Evolutionary conservation across 2,797 vertebrate species (phyloP), one percentile per base, ranked within the genome.

Genomic region (Okamejei kenojei): DNA sequence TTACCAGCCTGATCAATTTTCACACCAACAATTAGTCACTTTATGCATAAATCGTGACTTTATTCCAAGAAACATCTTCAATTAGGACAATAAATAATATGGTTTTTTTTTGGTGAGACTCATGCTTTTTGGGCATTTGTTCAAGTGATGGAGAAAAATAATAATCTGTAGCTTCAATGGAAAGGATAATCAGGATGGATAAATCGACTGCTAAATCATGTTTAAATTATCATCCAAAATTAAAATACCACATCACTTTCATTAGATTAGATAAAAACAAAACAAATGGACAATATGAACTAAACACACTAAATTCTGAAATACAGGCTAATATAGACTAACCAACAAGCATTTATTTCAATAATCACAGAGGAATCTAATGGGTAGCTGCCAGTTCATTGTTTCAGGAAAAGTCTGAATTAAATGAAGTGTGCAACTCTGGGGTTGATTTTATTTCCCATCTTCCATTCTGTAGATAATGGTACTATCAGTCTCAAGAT

Each of bases 1-100:
- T 92, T 92, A 92, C 45, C 54, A 76, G 13, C 7, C 19, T 90
- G 88, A 9, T 54, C 35, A 86, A 61, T 86, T 86, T 86, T 63
- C 82, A 86, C 54, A 61, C 4, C 9, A 58, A 86, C 54, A 58
- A 86, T 63, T 19, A 90, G 71, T 73, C 23, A 76, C 38, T 73
- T 91, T 17, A 79, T 58, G 80, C 54, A 81, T 29, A 54, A 77
- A 77, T 71, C 11, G 32, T 8, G 63, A 90, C 32, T n/a, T 73
- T 90, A 45, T 35, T 73, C 68, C 38, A 15, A 23, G 71, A 92
- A n/a, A 11, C 88, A 91, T 29, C 65, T 19, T 68, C 32, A 90
- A 38, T 63, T 15, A 88, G 6, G 23, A 91, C 35, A 19, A 91
- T 54, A 45, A 91, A 90, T 7, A 90, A n/a, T n/a, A n/a, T n/a